Conservation (phyloP, 2,888 invertebrate species). For the Coelogynopora nodosa region DNA sequence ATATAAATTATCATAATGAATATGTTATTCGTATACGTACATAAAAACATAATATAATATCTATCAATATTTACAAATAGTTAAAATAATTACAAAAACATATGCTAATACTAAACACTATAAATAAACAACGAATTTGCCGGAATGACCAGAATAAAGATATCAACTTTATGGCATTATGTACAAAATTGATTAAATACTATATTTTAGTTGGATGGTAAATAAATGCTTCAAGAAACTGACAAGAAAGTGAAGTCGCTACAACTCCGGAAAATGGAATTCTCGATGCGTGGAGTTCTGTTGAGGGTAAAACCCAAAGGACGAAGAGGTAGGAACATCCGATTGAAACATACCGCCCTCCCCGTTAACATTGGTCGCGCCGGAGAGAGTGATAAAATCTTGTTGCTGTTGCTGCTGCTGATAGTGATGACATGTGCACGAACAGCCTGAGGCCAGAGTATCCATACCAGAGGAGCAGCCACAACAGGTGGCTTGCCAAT, state of each 20-base stretch:
- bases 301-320: neutral
- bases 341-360: neutral
- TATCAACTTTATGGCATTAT: no score
- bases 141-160: neutral
- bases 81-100: neutral
- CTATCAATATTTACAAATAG: neutral
- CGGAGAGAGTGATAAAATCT: no score
- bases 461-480: neutral
- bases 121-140: no score
- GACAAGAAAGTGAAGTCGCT: neutral
- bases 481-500: neutral
- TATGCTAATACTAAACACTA: no score
- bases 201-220: neutral
- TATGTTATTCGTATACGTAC: no score
- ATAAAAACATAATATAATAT: neutral
- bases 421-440: neutral
- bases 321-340: neutral
- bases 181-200: no score
- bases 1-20: no score
- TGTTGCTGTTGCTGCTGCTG: neutral
- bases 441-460: neutral
- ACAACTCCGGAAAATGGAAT: neutral
- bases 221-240: neutral
- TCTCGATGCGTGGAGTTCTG: neutral
- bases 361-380: neutral